phyloP scores from a whole-genome alignment of 2,888 invertebrate genomes.

The Sinhomidia bicolor region DNA sequence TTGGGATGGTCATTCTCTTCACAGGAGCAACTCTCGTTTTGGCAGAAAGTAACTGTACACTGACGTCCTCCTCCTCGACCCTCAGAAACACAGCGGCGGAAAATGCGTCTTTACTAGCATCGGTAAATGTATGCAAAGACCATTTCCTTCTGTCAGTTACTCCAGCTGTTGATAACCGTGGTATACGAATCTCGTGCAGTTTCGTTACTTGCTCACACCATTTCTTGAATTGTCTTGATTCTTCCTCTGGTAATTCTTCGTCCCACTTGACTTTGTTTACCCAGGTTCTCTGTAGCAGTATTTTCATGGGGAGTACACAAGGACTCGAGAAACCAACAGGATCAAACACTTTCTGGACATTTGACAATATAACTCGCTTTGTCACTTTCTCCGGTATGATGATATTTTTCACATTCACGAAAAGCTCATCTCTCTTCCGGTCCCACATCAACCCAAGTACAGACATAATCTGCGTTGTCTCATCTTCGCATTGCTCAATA shows the following conservation, averaged over 20 bases:
- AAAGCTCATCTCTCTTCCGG: neutral
- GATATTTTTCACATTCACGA: neutral
- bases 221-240: neutral
- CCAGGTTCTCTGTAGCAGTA: slow-evolving; percentile 8
- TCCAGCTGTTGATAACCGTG: neutral
- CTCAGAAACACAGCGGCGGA: neutral
- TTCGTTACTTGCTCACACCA: neutral
- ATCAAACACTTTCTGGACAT: slow-evolving; percentile 8
- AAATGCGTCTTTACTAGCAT: slow-evolving; percentile 8
- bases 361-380: slow-evolving; percentile 5
- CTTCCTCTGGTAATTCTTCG: neutral
- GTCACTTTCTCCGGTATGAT: neutral
- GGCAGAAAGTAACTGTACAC: neutral
- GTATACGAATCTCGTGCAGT: neutral
- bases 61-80: neutral
- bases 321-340: slow-evolving; percentile 16
- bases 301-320: slow-evolving; percentile 3
- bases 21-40: neutral
- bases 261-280: slow-evolving; percentile 37
- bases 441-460: slow-evolving; percentile 45
- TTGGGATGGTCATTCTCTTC: slow-evolving; percentile 5
- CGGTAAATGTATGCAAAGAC: slow-evolving; percentile 34
- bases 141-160: neutral
- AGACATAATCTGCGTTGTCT: neutral
- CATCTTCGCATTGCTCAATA: neutral